Base-by-base conservation (phyloP, 2,888 invertebrate genomes). In the Tortrix viridana region DNA sequence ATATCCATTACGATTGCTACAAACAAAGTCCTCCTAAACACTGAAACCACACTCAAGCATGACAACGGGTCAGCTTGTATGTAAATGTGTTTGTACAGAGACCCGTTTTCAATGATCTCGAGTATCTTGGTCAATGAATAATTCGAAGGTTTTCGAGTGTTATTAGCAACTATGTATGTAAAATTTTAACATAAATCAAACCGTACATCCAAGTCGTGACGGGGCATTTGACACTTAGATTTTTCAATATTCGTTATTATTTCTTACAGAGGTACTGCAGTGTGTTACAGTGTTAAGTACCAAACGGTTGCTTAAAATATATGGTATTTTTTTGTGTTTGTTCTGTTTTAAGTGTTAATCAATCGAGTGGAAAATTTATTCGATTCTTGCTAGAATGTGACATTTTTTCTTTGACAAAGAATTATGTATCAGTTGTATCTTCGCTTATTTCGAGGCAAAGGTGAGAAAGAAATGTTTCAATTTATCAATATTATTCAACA, bases 151-250 rank as follows among this genome's bases (percentile, higher is more conserved):
- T 16, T 41, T 41, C 23, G 22, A 38, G 22, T 49, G 18, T 23
- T 47, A 47, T 57, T 57, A 62, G 44, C 56, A 57, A 57, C 50
- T 50, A 57, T 26, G 22, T 55, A 55, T 32, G 20, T 56, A 52
- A 19, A 50, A 57, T 52, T 62, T 57, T 46, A 47, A 57, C 62
- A 37, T 23, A 49, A 46, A 62, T 62, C 48, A 56, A 50, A 38
- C 37, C 26, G 19, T 46, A 53, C 26, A 47, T 72, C 72, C 41
- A 68, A 67, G 69, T 86, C 89, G 90, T 89, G 90, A 87, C 76
- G 54, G 72, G 66, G 69, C 72, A 80, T 84, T 90, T 89, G 74
- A 77, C 89, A 84, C 83, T 63, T 79, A 67, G 66, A 71, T 72
- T 75, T 72, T 53, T 46, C 43, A 20, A 46, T 50, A 55, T 49